phyloP scores from a whole-genome alignment of 2,888 invertebrate genomes.

The Drosophila basisetae region DNA sequence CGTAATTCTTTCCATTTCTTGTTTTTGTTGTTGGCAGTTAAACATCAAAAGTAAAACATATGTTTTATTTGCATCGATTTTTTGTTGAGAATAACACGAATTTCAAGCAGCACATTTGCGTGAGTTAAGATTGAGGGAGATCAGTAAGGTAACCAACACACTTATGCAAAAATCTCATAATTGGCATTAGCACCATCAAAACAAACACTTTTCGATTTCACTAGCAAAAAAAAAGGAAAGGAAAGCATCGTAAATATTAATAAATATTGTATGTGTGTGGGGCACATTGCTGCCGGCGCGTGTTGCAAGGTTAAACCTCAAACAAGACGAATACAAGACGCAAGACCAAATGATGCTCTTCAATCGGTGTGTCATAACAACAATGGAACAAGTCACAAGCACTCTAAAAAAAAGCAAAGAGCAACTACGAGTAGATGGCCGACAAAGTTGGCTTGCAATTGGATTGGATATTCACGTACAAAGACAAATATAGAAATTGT shows the following conservation, averaged over 20 bases:
- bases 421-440: constrained; percentile 19
- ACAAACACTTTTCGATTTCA: constrained; percentile 5
- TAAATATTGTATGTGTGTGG: not conserved
- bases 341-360: not conserved
- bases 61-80: not conserved
- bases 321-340: no score
- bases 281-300: constrained; percentile 15
- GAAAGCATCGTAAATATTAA: not conserved
- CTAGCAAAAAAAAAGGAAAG: not conserved
- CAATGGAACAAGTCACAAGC: not conserved
- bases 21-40: not conserved
- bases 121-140: not conserved
- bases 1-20: constrained; percentile 5
- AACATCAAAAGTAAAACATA: not conserved
- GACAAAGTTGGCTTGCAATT: constrained; percentile 15
- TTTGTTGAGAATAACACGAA: not conserved
- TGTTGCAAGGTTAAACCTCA: not conserved
- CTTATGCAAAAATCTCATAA: not conserved
- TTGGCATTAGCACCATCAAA: not conserved
- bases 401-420: not conserved
- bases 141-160: not conserved
- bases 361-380: not conserved
- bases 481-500: not conserved
- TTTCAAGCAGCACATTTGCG: not conserved
- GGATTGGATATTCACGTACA: not conserved